Conservation (phyloP, 2,113 vertebrate species). For the Myiozetetes cayanensis region DNA sequence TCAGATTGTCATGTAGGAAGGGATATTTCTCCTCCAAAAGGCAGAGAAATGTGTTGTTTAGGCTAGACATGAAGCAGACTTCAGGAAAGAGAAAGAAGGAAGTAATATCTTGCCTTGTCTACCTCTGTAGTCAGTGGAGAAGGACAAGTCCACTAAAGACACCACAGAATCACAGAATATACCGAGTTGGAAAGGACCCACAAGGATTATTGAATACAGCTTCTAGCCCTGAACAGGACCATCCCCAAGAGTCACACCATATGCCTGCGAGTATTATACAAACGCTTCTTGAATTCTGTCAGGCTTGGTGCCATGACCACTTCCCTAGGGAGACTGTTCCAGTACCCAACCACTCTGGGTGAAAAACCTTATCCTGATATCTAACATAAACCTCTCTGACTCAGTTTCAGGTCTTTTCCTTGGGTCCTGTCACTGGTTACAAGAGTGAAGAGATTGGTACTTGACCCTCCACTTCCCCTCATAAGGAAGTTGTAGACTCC, state of each 20-base stretch:
- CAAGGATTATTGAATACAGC: not conserved
- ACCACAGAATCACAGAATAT: not conserved
- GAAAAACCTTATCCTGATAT: no score
- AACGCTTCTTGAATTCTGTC: not conserved
- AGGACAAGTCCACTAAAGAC: not conserved
- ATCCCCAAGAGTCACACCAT: not conserved
- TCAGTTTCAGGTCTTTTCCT: no score
- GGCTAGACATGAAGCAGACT: not conserved
- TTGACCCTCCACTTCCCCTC: no score
- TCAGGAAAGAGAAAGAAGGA: not conserved
- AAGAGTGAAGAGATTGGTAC: no score
- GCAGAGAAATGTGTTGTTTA: not conserved
- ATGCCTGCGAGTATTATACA: not conserved
- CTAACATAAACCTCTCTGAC: no score
- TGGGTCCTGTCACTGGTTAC: no score
- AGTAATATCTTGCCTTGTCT: not conserved
- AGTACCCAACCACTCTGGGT: not conserved
- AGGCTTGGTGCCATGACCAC: not conserved
- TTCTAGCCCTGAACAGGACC: not conserved
- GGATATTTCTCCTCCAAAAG: not conserved
- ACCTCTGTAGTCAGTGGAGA: not conserved
- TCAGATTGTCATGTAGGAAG: accelerated
- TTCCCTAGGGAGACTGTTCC: not conserved
- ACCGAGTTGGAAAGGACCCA: not conserved
- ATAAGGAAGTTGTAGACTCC: no score